Evolutionary conservation across 2,113 vertebrate species (phyloP).

Genomic region (Misgurnus anguillicaudatus): DNA sequence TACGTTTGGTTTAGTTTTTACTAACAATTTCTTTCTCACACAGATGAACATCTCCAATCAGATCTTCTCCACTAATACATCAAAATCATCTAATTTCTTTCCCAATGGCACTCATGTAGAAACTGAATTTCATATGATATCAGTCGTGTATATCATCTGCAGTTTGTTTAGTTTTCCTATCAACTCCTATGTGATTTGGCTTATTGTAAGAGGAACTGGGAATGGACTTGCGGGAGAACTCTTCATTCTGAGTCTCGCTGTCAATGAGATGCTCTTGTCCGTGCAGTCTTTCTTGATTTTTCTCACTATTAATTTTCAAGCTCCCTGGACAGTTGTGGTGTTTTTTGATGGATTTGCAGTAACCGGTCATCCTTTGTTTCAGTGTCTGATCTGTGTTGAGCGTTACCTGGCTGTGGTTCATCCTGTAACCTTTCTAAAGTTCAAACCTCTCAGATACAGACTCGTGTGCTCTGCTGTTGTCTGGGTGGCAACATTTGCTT

Average conservation of each 20-base stretch:
- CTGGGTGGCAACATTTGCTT: no score
- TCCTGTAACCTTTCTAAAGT: no score
- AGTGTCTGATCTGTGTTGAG: no score
- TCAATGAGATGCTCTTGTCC: constrained; percentile 14
- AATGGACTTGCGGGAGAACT: constrained; percentile 37
- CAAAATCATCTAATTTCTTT: background rate
- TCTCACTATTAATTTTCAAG: background rate
- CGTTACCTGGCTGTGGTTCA: no score
- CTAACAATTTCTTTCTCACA: no score
- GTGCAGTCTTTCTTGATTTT: background rate
- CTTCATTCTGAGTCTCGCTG: constrained; percentile 36
- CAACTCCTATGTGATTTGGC: constrained; percentile 39
- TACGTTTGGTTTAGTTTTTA: no score
- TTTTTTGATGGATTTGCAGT: background rate
- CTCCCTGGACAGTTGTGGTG: background rate
- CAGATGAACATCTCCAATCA: constrained; percentile 38
- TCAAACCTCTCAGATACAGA: no score
- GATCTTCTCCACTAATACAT: background rate
- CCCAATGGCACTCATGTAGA: background rate
- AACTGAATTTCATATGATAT: background rate
- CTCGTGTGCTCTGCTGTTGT: no score
- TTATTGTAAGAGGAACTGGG: constrained; percentile 32
- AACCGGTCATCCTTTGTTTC: no score
- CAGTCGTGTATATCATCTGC: background rate
- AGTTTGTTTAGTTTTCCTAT: constrained; percentile 1